Evolutionary conservation across 2,113 vertebrate species (phyloP), one percentile per base, ranked within the genome.

Genomic region (Rhinolophus sinicus): DNA sequence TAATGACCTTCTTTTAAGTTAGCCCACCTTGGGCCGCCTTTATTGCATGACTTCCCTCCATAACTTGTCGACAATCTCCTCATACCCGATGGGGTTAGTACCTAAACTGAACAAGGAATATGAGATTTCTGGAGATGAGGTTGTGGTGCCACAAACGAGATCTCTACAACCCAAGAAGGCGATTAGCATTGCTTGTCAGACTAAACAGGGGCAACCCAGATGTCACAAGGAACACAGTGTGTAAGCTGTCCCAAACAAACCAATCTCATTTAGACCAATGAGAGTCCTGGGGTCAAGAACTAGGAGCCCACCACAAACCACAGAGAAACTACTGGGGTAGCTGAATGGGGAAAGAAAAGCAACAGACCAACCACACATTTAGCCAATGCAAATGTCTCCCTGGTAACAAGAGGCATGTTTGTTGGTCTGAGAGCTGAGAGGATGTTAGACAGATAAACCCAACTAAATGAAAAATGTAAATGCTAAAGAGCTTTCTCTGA

Each of bases 261-360:
- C 95, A 70, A 72, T 69, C 73, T 76, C 0, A 0, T 80, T 97
- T 90, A 97, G 87, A 97, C 92, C 94, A 96, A 97, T 56, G 91
- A 98, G 97, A 97, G 93, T 94, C 92, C 92, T 93, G 92, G 98
- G 98, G 98, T 98, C 98, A 99, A 97, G 98, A 98, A 95, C 94
- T 73, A 93, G 81, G 96, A 98, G 97, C 97, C 98, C 95, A 98
- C 98, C 98, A 97, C 98, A 99, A 98, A 98, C 98, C 98, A 98
- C 98, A 98, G 97, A 96, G 97, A 98, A 98, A 97, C 97, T 96
- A 65, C 62, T 75, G 80, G 93, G 97, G 90, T 94, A 50, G 83
- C 93, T 83, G 95, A 86, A 24, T 60, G 86, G 90, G 93, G 91
- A 76, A 87, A 89, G 69, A 87, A 5, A 94, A 93, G 18, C 87